These are phyloP conservation scores for Tetanocera ferruginea DNA, from an alignment of 2,888 invertebrate species.

Conservation along the genomic window DNA sequence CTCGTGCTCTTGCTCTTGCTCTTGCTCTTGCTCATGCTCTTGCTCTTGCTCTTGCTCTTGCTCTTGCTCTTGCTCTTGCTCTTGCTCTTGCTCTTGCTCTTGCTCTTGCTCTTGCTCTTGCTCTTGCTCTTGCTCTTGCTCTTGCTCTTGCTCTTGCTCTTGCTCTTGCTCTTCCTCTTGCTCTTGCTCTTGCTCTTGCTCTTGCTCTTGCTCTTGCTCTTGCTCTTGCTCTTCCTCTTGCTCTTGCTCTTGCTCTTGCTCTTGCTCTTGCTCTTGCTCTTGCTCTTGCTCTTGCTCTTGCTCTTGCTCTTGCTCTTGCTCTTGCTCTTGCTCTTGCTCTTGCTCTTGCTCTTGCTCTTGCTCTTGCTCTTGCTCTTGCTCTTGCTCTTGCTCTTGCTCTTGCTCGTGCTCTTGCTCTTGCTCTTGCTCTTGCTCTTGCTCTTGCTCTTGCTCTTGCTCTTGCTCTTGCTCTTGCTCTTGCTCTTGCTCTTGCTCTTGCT, in stretches of 20 bases:
- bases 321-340: too few species aligned
- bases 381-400: too few species aligned
- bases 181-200: neutral
- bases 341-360: too few species aligned
- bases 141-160: neutral
- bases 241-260: too few species aligned
- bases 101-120: neutral
- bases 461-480: too few species aligned
- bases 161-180: neutral
- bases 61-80: neutral
- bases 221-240: too few species aligned
- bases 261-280: too few species aligned
- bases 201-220: too few species aligned
- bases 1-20: neutral
- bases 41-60: neutral
- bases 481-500: neutral
- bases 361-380: too few species aligned
- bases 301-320: too few species aligned
- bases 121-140: neutral
- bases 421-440: neutral
- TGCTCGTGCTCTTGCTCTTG: too few species aligned
- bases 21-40: neutral
- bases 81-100: neutral
- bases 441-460: neutral
- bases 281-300: too few species aligned